These are phyloP conservation scores for Nymphalis c-album DNA, from an alignment of 2,888 invertebrate species.

Conservation along the genomic window DNA sequence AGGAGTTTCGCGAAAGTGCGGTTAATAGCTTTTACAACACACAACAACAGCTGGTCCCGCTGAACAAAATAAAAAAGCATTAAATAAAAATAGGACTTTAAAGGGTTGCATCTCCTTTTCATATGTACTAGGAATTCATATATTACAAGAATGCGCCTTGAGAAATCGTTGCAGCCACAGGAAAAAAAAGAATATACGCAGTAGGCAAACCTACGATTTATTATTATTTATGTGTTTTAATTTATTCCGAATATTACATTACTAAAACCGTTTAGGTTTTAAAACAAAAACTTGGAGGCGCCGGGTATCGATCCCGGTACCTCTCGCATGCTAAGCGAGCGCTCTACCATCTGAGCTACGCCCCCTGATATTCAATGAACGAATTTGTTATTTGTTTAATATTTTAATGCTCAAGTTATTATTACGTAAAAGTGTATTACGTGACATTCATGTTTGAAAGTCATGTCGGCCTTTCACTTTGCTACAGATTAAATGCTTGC, in stretches of 20 bases:
- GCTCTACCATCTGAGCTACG: constrained; percentile 82
- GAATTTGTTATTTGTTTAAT: not conserved
- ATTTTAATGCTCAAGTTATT: no score
- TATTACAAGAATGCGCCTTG: no score
- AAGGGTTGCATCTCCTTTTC: constrained; percentile 16
- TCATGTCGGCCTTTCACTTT: not conserved
- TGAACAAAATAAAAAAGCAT: no score
- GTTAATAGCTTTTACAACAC: not conserved
- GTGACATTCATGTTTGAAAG: not conserved
- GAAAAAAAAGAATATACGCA: no score
- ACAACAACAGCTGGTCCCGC: not conserved
- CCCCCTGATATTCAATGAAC: constrained; percentile 50
- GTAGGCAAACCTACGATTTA: no score
- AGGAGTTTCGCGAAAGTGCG: not conserved
- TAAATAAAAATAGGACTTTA: not conserved
- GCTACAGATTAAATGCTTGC: not conserved
- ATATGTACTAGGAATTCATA: constrained; percentile 10
- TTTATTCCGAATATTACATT: no score
- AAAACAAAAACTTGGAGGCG: constrained; percentile 62
- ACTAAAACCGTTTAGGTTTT: no score
- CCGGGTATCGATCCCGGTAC: constrained; percentile 82
- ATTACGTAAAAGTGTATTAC: not conserved
- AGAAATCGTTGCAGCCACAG: no score
- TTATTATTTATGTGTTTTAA: no score
- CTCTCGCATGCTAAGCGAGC: constrained; percentile 82